A percentile compares a stretch with the other conserved stretches of the same genome.
These are phyloP conservation scores for Thelaira solivaga DNA, from an alignment of 2,888 invertebrate species.

Conservation along the genomic window DNA sequence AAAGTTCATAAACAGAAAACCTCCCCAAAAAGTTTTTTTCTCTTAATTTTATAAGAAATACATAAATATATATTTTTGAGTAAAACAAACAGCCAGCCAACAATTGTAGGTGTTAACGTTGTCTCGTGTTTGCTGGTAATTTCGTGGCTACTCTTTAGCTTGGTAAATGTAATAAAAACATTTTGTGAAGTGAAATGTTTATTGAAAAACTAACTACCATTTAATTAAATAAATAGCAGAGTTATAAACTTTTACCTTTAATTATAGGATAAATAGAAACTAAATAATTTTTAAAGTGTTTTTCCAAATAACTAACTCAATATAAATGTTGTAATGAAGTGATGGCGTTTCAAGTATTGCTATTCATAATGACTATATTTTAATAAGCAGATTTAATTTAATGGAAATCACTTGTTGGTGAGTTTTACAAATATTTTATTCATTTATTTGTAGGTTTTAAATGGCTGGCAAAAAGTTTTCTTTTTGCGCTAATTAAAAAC, in stretches of 20 bases:
- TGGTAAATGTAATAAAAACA: neutral
- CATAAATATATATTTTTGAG: neutral
- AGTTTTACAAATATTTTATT: too few species aligned
- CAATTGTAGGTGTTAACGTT: constrained; percentile 46
- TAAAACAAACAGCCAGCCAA: too few species aligned
- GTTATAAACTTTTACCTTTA: constrained; percentile 42
- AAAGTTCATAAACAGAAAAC: neutral
- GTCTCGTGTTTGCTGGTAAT: constrained; percentile 51
- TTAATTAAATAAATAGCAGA: constrained; percentile 34
- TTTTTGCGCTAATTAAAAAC: too few species aligned
- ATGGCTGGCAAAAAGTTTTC: too few species aligned
- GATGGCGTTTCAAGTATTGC: neutral
- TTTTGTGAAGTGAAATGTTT: constrained; percentile 17
- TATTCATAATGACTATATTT: constrained; percentile 27
- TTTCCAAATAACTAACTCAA: constrained; percentile 10
- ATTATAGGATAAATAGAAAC: constrained; percentile 42
- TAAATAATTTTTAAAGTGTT: constrained; percentile 24
- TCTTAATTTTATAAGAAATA: neutral
- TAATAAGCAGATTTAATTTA: neutral
- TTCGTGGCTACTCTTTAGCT: neutral
- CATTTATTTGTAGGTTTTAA: too few species aligned
- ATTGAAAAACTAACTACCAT: constrained; percentile 46
- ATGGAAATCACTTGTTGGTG: neutral
- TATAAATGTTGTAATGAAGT: neutral
- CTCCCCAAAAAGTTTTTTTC: neutral